Base-by-base conservation (phyloP, 2,797 vertebrate genomes). In the Phaenicophaeus curvirostris region DNA sequence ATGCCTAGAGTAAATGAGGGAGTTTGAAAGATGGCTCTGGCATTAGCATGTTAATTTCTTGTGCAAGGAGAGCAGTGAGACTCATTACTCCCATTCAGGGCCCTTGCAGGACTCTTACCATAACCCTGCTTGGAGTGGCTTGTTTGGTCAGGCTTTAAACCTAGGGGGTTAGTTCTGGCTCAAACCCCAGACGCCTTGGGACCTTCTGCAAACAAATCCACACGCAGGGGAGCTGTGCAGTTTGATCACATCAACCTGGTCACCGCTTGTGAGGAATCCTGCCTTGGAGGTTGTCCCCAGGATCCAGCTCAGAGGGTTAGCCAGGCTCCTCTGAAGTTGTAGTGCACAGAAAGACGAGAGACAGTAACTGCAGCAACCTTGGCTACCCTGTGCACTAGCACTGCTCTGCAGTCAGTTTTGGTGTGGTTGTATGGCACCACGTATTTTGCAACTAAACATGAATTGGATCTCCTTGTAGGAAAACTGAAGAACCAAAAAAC, bases 371-470 rank as follows among this genome's bases (percentile, higher is more conserved):
- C 37, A 31, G 35, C 24, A n/a, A 3, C 41, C 28, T 27, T 11
- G 2, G 54, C 72, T 39, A 23, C 63, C 48, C 18, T 15, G n/a
- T 1, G 5, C 4, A 0, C 46, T 5, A 28, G 72, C 21, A 8
- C 30, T 25, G 59, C 21, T 35, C 46, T 23, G 25, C n/a, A 6
- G 33, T 15, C 4, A 3, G 24, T 28, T 68, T 10, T 31, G 10
- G 5, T 0, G 1, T 24, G 4, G 13, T 33, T 33, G 8, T 6
- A 8, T 1, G 25, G 7, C 5, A 0, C 3, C 8, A 24, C 25
- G 6, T 4, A 8, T 16, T 53, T 50, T 11, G 16, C 54, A 31
- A 8, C 73, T 58, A 1, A 76, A 35, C 8, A 25, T 23, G 16
- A 81, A 7, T 5, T 44, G 28, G 14, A 9, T 19, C 7, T 39